Base-by-base conservation (phyloP, 2,888 invertebrate species). In the Theretra japonica region DNA sequence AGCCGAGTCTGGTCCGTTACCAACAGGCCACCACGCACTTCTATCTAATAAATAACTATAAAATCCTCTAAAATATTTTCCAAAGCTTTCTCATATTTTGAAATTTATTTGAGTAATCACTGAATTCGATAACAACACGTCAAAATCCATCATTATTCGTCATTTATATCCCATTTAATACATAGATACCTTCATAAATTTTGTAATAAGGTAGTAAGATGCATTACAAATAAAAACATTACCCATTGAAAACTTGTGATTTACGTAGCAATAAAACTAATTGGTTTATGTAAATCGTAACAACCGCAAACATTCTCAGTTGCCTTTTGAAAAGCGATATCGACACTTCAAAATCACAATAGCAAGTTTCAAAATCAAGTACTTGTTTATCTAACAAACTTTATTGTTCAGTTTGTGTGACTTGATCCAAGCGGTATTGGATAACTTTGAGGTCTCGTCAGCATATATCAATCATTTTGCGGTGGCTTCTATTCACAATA, bases 381-480 rank as follows among this genome's bases (percentile, higher is more conserved):
- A 41, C 62, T 62, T 41, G 62, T 62, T 60, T 33, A 62, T 41
- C 21, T 33, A 62, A 62, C 41, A 21, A 62, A 41, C 21, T 62
- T 62, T 33, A 33, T 62, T 62, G 62, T 62, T 62, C 11, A 17
- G 19, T 25, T 62, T 41, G 33, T 62, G 62, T 41, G 62, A 41
- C 33, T 62, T 41, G 62, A 62, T 62, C 62, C 21, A n/a, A 62
- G 62, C 33, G n/a, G 53, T 62, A 62, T 62, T 62, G 62, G 41
- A 62, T 41, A 62, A 62, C 62, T 62, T 62, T 62, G 62, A 33
- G 33, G 62, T 41, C 33, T 21, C 41, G 41, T 15, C 41, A 41
- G n/a, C 21, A 41, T 25, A 58, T 58, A 33, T 62, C 53, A 53
- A 53, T 53, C 19, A 53, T 15, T 21, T 28, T 30, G 30, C 28